Base-by-base conservation (phyloP, 2,888 invertebrate genomes). In the Synergus umbraculus region DNA sequence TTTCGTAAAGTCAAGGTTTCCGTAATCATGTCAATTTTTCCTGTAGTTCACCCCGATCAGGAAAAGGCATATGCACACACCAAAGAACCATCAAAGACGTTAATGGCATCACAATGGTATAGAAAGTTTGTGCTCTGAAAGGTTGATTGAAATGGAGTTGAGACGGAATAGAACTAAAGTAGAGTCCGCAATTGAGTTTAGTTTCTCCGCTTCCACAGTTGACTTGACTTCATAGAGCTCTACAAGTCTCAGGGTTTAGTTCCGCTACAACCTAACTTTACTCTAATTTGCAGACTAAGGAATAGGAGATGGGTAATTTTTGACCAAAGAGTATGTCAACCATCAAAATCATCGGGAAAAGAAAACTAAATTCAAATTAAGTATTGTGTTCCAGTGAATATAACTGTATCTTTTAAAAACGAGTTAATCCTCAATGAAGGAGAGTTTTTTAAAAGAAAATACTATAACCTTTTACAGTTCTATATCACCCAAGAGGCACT, bases 101-200 rank as follows among this genome's bases (percentile, higher is more conserved):
- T 73, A 73, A 73, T 73, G 13, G 54, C 73, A 73, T 73, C 54
- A 73, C 73, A 73, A 73, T 41, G 54, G 37, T n/a, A n/a, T n/a
- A n/a, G 7, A 37, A 54, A 73, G 73, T 73, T 58, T 73, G 49
- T 15, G 54, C 73, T 58, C 73, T 58, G 73, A 58, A 73, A 54
- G 73, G 73, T 73, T 73, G 73, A 73, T 73, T 73, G 54, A 73
- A 54, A 58, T 73, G 15, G 54, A 73, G 73, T 73, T 73, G 73
- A 73, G 63, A 7, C 29, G 63, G 13, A 63, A 29, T 63, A 63
- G 63, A 63, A 63, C 63, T 63, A 63, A 29, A 63, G 49, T 49
- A 63, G 63, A 63, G 49, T 49, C 73, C 73, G 54, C 73, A 73
- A 73, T 73, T 58, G 73, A 73, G 54, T 73, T 73, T 73, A 73